Base-by-base conservation (phyloP, 1,140 invertebrate genomes). In the Anagrus nilaparvatae region DNA sequence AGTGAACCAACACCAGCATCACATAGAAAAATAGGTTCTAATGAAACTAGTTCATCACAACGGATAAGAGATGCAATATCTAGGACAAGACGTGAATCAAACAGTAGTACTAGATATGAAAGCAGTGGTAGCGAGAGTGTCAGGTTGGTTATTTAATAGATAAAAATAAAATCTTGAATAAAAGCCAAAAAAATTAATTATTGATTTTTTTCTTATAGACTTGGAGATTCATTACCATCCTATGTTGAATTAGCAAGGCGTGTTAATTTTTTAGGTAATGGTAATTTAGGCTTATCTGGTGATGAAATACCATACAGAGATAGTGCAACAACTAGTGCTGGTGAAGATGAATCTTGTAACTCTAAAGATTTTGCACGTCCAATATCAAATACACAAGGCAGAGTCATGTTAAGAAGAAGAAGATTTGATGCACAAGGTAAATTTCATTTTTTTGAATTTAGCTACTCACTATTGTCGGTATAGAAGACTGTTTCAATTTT, bases 341-440 rank as follows among this genome's bases (percentile, higher is more conserved):
- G 64, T 1, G 65, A 69, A 40, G 65, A 66, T 35, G 66, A 69
- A 12, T 54, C 58, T 3, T 9, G 56, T 24, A 50, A 58, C 23
- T 40, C 36, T 0, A 49, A 54, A 21, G 58, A 57, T 25, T 40
- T 44, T 12, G 40, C 44, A 5, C 53, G 62, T 49, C 28, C 51
- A 3, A 56, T 52, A 5, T 47, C 54, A 0, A 52, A 54, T 12
- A 57, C 60, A 4, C 66, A 69, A 23, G 60, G 55, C 43, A 55
- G 66, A 30, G 57, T 58, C 12, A 62, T 69, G 45, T 35, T 69
- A 12, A 53, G 66, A 12, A 56, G 65, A 36, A 56, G 66, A 13
- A 49, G 66, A 13, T 67, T 67, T 20, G 66, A 67, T 30, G 53
- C 63, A 0, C 66, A 69, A 61, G 66, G 66, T 67, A n/a, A n/a